Conservation (phyloP, 2,888 invertebrate genomes). For the Morpho helenor region DNA sequence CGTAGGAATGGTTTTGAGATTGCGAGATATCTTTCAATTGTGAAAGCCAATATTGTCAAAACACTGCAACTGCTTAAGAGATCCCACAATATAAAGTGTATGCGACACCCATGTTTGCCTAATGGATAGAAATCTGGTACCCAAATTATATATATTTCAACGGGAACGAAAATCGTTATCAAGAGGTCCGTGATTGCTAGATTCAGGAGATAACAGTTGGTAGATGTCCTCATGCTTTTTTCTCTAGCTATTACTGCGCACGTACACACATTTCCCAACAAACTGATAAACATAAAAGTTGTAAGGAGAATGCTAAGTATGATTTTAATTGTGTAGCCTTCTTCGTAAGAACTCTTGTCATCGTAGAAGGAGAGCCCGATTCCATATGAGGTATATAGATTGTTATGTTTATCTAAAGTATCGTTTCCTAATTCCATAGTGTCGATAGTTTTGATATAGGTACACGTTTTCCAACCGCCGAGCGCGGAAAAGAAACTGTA, state of each 20-base stretch:
- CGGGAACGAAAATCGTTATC: constrained; percentile 85
- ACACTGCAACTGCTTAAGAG: constrained; percentile 90
- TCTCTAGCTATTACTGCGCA: constrained; percentile 87
- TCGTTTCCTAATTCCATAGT: constrained; percentile 17
- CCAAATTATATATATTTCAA: constrained; percentile 89
- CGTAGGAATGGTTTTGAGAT: constrained; percentile 90
- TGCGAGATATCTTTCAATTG: constrained; percentile 91
- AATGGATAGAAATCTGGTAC: constrained; percentile 86
- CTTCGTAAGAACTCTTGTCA: constrained; percentile 56
- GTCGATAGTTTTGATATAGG: constrained; percentile 6
- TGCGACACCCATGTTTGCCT: constrained; percentile 86
- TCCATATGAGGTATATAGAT: constrained; percentile 54
- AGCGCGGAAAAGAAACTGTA: constrained; percentile 20
- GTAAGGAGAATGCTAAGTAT: constrained; percentile 75
- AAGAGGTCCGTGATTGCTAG: constrained; percentile 87
- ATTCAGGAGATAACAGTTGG: constrained; percentile 90
- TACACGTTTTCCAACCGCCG: constrained; percentile 1
- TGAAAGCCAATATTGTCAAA: constrained; percentile 91
- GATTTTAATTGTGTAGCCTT: constrained; percentile 78
- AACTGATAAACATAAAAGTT: constrained; percentile 82
- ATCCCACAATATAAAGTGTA: constrained; percentile 87
- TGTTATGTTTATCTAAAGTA: constrained; percentile 31
- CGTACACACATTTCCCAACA: constrained; percentile 87
- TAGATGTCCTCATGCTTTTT: constrained; percentile 88
- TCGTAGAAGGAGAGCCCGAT: constrained; percentile 54